phyloP scores from a whole-genome alignment of 1,140 invertebrate genomes.

The Megalonaias nervosa region DNA sequence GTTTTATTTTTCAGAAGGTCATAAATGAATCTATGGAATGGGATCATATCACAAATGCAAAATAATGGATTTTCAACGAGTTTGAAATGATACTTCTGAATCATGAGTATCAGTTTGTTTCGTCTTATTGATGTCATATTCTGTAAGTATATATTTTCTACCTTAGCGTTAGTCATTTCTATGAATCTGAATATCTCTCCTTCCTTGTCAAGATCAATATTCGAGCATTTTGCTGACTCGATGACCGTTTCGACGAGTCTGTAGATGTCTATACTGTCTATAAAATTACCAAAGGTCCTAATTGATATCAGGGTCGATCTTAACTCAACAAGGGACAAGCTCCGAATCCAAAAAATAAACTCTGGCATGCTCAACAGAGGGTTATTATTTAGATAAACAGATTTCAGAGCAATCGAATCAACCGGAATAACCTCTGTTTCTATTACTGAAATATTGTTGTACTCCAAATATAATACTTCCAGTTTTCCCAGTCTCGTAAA shows the following conservation, averaged over 20 bases:
- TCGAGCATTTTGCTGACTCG: conserved; percentile 29
- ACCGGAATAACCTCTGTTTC: conserved; percentile 31
- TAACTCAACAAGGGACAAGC: conserved; percentile 33
- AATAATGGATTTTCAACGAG: conserved; percentile 35
- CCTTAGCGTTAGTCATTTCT: conserved; percentile 28
- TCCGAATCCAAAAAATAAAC: conserved; percentile 42
- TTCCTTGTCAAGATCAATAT: conserved; percentile 5
- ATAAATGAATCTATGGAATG: conserved; percentile 35
- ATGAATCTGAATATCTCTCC: conserved; percentile 27
- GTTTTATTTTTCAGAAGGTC: conserved; percentile 3
- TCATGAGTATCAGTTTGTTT: conserved; percentile 17
- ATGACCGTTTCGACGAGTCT: conserved; percentile 27
- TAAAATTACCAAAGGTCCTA: conserved; percentile 33
- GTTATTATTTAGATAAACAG: conserved; percentile 40
- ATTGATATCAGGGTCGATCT: conserved; percentile 38
- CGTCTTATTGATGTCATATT: not conserved
- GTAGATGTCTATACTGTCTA: conserved; percentile 4
- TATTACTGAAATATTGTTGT: conserved; percentile 35
- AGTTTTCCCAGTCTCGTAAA: conserved; percentile 40
- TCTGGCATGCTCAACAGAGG: conserved; percentile 44
- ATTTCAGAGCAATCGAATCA: conserved; percentile 21
- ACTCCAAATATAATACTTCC: conserved; percentile 32
- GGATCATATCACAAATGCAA: conserved; percentile 50
- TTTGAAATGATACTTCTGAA: conserved; percentile 49
- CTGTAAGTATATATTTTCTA: conserved; percentile 30